A percentile compares a stretch with the other conserved stretches of the same genome.
Conservation (phyloP, 2,888 invertebrate genomes). For the Lumbricus terrestris region DNA sequence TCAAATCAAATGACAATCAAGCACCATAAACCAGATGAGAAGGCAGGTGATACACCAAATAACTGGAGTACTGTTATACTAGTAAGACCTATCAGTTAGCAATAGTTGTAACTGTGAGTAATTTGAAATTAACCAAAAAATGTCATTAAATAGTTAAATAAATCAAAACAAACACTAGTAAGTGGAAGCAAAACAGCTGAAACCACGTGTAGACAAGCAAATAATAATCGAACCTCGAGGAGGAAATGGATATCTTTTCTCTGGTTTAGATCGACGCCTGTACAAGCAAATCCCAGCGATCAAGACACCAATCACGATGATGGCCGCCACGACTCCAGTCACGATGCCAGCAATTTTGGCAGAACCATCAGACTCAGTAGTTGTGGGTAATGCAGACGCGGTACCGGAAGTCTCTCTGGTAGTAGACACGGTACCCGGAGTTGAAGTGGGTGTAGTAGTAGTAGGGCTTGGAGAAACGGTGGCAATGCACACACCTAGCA, state of each 20-base stretch:
- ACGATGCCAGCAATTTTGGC: background rate
- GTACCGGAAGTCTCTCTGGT: background rate
- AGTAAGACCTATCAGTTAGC: no score
- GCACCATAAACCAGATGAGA: no score
- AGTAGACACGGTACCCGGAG: background rate
- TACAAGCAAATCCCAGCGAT: background rate
- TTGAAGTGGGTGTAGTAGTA: no score
- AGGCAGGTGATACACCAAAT: no score
- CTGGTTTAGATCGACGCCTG: background rate
- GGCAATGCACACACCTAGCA: background rate
- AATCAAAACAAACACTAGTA: no score
- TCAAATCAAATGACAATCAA: no score
- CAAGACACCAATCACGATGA: background rate
- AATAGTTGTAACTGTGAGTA: no score
- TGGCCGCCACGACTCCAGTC: background rate
- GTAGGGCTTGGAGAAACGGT: background rate
- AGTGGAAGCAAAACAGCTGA: no score
- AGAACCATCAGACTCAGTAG: background rate
- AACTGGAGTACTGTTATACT: no score
- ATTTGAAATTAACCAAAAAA: no score
- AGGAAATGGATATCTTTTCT: background rate
- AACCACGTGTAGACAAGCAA: background rate
- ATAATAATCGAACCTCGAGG: background rate
- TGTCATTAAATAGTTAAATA: no score
- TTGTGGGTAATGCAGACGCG: background rate